phyloP scores from a whole-genome alignment of 2,113 vertebrate genomes.

The Halcyon malimbica region DNA sequence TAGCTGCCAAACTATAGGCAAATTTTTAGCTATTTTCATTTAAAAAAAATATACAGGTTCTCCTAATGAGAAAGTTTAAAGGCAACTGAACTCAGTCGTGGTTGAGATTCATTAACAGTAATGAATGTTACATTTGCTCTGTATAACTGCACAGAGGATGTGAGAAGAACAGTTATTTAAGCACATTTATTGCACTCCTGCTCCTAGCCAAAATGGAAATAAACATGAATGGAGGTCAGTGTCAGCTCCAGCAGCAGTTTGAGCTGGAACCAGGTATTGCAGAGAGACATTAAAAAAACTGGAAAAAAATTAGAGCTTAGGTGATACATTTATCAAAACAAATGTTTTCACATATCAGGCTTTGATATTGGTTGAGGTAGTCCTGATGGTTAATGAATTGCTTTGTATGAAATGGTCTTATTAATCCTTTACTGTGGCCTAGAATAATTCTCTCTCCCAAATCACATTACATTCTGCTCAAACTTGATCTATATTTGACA shows the following conservation, averaged over 20 bases:
- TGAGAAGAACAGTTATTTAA: background rate
- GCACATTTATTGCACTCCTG: background rate
- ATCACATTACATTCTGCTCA: background rate
- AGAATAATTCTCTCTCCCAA: background rate
- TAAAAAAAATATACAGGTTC: conserved; percentile 14
- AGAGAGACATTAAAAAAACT: background rate
- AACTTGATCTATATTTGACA: background rate
- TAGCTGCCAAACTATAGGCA: background rate
- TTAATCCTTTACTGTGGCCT: background rate
- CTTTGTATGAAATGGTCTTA: background rate
- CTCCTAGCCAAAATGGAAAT: conserved; percentile 6
- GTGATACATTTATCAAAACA: background rate
- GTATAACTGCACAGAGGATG: background rate
- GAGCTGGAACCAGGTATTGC: background rate
- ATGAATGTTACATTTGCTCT: background rate
- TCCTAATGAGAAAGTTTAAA: background rate
- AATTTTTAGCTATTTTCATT: background rate
- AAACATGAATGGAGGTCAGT: background rate
- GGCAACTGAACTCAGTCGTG: background rate
- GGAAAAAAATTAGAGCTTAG: background rate
- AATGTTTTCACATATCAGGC: background rate
- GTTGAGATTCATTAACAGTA: background rate
- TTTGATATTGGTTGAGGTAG: background rate
- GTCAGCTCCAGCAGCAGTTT: background rate
- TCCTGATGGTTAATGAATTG: background rate